phyloP scores from a whole-genome alignment of 2,113 vertebrate species.

The Ceratotherium simum region DNA sequence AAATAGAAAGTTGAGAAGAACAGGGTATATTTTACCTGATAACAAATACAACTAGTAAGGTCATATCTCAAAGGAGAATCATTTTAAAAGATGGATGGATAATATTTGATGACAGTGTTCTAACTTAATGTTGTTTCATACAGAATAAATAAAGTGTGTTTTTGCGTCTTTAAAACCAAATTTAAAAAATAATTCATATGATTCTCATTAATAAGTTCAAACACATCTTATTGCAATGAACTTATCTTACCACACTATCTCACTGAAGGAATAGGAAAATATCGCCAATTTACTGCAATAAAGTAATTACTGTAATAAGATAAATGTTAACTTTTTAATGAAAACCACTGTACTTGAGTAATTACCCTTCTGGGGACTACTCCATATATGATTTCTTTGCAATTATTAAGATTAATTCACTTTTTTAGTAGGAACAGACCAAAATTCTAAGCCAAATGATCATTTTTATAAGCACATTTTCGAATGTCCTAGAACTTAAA shows the following conservation, averaged over 20 bases:
- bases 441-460: slow-evolving; percentile 82
- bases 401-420: slow-evolving; percentile 85
- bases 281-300: slow-evolving; percentile 81
- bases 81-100: background rate
- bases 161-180: slow-evolving; percentile 24
- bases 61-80: background rate
- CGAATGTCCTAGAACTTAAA: slow-evolving; percentile 63
- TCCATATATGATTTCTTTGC: slow-evolving; percentile 82
- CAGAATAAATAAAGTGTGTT: background rate
- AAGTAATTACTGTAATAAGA: slow-evolving; percentile 82
- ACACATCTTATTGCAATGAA: slow-evolving; percentile 56
- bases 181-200: slow-evolving; percentile 30
- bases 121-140: background rate
- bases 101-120: background rate
- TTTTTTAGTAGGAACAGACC: slow-evolving; percentile 79
- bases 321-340: slow-evolving; percentile 85
- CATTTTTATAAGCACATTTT: slow-evolving; percentile 77
- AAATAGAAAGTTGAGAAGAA: background rate
- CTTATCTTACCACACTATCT: slow-evolving; percentile 34
- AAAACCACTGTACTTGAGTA: slow-evolving; percentile 83
- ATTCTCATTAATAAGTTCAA: slow-evolving; percentile 70
- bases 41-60: background rate
- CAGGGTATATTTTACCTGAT: background rate
- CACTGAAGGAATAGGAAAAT: slow-evolving; percentile 71
- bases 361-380: slow-evolving; percentile 77